Conservation (phyloP, 1,140 invertebrate genomes). For the Magallana gigas region DNA sequence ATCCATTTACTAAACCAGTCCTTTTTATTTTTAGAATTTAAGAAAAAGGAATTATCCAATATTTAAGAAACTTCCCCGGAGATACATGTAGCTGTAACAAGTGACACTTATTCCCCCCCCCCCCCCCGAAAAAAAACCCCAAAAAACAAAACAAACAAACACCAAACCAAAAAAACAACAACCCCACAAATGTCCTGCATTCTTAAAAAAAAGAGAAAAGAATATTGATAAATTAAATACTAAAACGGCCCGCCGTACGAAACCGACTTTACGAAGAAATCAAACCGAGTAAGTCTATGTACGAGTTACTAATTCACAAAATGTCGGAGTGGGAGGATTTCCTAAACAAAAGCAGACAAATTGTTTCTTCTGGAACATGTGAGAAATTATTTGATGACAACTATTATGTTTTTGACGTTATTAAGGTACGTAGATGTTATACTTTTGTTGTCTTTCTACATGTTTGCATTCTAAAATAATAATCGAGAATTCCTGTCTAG, state of each 20-base stretch:
- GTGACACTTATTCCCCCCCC: background rate
- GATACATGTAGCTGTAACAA: background rate
- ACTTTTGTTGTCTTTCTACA: background rate
- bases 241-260: no score
- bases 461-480: no score
- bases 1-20: no score
- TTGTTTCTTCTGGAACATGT: background rate
- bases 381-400: slow-evolving; percentile 53
- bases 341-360: background rate
- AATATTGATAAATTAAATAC: no score
- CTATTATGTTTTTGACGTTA: slow-evolving; percentile 50
- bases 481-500: no score
- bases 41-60: no score
- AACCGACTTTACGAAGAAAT: no score
- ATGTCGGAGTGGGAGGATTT: slow-evolving; percentile 30
- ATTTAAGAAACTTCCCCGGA: no score
- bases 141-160: background rate
- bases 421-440: slow-evolving; percentile 42
- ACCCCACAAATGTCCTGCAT: no score
- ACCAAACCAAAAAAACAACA: background rate
- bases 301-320: background rate
- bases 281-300: background rate
- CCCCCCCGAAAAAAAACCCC: no score
- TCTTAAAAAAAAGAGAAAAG: no score
- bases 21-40: no score